These are phyloP conservation scores for Cyaniris semiargus DNA, from an alignment of 2,888 invertebrate genomes.

Conservation along the genomic window DNA sequence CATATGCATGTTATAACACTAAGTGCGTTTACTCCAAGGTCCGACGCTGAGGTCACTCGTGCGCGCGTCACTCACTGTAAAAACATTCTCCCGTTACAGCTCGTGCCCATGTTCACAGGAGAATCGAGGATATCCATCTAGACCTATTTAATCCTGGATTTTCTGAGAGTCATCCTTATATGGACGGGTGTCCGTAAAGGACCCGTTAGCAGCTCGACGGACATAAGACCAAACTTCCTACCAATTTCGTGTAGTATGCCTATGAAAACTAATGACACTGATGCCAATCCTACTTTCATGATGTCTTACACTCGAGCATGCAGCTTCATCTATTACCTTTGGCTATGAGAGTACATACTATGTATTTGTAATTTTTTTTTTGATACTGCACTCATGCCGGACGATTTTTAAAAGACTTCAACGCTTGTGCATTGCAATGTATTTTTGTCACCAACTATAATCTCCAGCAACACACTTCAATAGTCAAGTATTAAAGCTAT, in stretches of 20 bases:
- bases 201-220: no score
- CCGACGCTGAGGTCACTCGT: constrained; percentile 67
- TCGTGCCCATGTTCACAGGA: constrained; percentile 32
- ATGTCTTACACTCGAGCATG: neutral
- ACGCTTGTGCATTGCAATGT: neutral
- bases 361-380: no score
- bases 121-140: constrained; percentile 14
- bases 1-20: constrained; percentile 41
- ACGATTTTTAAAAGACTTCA: neutral
- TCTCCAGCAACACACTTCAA: neutral
- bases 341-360: neutral
- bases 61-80: constrained; percentile 64
- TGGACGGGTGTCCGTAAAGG: neutral
- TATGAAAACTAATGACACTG: neutral
- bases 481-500: neutral
- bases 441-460: neutral
- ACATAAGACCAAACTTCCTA: neutral
- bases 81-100: constrained; percentile 71
- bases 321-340: neutral
- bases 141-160: neutral
- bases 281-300: neutral
- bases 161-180: neutral
- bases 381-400: neutral
- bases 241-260: neutral
- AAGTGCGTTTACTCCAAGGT: constrained; percentile 57